phyloP scores from a whole-genome alignment of 2,888 invertebrate species.

The Deroplatys truncata region DNA sequence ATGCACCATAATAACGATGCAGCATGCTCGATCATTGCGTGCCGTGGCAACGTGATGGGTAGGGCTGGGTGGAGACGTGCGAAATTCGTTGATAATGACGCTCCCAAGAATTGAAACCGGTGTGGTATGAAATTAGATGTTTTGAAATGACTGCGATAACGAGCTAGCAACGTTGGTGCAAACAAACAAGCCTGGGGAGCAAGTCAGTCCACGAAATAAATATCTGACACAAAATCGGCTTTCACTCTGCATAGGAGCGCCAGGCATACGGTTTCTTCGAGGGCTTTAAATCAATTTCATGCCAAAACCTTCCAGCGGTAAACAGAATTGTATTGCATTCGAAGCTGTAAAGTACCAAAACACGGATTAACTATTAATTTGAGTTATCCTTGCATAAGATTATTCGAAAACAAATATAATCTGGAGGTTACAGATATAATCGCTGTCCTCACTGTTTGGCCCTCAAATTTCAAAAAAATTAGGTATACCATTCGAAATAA shows the following conservation, averaged over 20 bases:
- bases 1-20: background rate
- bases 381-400: too few species aligned
- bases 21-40: background rate
- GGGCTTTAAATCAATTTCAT: too few species aligned
- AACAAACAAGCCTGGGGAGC: background rate
- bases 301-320: too few species aligned
- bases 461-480: too few species aligned
- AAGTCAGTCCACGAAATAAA: background rate
- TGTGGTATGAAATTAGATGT: background rate
- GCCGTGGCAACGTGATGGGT: background rate
- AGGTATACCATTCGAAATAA: too few species aligned
- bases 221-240: background rate
- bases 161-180: background rate
- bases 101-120: background rate
- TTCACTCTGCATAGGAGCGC: background rate
- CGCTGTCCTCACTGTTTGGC: too few species aligned
- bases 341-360: too few species aligned
- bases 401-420: too few species aligned
- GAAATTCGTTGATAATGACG: background rate
- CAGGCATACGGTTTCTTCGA: background rate
- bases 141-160: background rate
- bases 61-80: background rate
- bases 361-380: too few species aligned
- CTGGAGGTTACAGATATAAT: too few species aligned
- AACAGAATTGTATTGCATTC: too few species aligned